phyloP scores from a whole-genome alignment of 2,797 vertebrate species.

The Phylloscopus collybita region DNA sequence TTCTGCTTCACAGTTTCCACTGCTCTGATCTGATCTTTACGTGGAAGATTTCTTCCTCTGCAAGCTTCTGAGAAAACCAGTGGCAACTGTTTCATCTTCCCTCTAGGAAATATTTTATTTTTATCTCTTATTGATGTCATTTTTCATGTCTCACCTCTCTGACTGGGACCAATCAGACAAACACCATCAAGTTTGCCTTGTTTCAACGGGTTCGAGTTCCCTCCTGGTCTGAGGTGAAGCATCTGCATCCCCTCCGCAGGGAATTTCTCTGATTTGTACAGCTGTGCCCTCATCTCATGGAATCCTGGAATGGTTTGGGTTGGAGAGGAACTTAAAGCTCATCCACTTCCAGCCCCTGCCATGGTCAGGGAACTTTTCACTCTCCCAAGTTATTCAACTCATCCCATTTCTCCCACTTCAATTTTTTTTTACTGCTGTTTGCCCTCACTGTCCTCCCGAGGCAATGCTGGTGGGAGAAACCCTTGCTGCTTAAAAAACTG shows the following conservation, averaged over 20 bases:
- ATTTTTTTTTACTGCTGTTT: neutral
- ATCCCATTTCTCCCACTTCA: neutral
- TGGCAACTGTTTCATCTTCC: neutral
- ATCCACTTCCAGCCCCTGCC: neutral
- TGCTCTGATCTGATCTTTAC: neutral
- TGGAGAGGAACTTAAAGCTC: neutral
- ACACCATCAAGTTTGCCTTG: neutral
- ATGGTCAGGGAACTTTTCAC: neutral
- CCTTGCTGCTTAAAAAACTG: neutral
- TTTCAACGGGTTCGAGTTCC: neutral
- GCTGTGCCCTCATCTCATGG: neutral
- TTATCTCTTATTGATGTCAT: neutral
- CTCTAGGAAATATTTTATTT: neutral
- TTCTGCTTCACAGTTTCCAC: constrained; percentile 2
- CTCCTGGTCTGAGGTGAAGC: neutral
- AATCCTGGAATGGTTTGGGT: neutral
- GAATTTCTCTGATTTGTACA: neutral
- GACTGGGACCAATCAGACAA: neutral
- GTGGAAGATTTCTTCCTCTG: neutral
- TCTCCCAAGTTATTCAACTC: neutral
- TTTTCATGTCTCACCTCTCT: neutral
- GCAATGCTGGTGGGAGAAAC: neutral
- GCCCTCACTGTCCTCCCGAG: neutral
- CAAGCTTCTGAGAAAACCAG: neutral
- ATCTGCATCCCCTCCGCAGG: neutral